Evolutionary conservation across 1,140 invertebrate species (phyloP), one percentile per base, ranked within the genome.

Genomic region (Drosophila pallidifrons): DNA sequence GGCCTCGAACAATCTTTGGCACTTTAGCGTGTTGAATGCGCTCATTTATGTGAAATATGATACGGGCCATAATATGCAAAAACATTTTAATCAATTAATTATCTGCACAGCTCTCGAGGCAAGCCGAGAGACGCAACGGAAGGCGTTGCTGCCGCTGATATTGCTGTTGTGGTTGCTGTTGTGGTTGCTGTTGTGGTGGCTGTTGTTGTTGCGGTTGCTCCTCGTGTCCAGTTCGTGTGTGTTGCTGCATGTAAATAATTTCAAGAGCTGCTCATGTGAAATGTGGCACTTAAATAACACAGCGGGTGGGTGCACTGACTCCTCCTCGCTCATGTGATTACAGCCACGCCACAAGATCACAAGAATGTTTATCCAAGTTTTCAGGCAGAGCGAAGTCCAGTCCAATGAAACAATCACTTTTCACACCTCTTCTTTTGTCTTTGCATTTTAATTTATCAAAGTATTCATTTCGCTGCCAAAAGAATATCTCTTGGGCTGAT

Each of bases 41-140:
- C 86, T 89, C 86, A 89, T 89, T 89, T 90, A 90, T 89, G 86
- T 89, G 86, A 89, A 90, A 89, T 89, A 89, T 90, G 86, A 89
- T 89, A 79, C 76, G 66, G 73, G 71, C 87, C 81, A 86, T 81
- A 89, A 89, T 90, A 90, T 90, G 82, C 86, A 89, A 85, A 90
- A 89, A 90, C 86, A 86, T 90, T 89, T 89, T 89, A 89, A 89
- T 89, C 86, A 89, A 89, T 89, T 89, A 89, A 89, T 89, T 90
- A 89, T 89, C 75, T 77, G 68, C 82, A 86, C 75, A 69, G 75
- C 71, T 69, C 43, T 69, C 46, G 30, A 55, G 55, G 38, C 41
- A 69, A 45, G 11, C n/a, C 38, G 8, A 35, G 59, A 28, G 49
- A 7, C 46, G 52, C 51, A 25, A 20, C 30, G 13, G 52, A 68